Conservation (phyloP, 2,113 vertebrate genomes). For the Onychorhynchus coronatus region DNA sequence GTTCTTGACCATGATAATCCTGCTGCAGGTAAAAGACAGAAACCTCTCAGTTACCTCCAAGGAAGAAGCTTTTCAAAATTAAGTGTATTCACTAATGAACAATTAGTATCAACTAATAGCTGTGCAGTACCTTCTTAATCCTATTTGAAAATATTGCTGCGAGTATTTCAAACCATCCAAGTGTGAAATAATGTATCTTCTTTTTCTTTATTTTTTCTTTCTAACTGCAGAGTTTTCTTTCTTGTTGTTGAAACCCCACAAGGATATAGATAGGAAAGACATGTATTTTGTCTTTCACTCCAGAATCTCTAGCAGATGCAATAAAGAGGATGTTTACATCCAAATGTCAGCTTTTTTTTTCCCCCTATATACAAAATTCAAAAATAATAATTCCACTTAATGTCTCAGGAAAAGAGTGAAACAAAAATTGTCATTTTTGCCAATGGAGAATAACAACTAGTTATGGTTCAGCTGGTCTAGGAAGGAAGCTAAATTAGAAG, state of each 20-base stretch:
- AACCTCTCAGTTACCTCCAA: background rate
- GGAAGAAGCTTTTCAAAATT: background rate
- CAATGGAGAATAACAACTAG: background rate
- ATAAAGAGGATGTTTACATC: background rate
- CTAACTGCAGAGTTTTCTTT: background rate
- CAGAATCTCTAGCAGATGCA: background rate
- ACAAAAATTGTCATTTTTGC: background rate
- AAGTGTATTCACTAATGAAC: background rate
- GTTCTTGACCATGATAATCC: conserved; percentile 96
- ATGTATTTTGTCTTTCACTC: background rate
- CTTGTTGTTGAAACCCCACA: background rate
- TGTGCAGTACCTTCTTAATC: background rate
- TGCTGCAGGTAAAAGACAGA: conserved; percentile 85
- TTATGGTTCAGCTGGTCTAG: background rate
- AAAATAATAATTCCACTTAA: background rate
- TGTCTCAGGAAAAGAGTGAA: background rate
- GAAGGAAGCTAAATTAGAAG: background rate
- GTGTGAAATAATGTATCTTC: background rate
- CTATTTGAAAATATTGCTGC: background rate
- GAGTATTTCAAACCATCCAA: background rate
- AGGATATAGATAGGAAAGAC: background rate
- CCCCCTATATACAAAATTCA: background rate
- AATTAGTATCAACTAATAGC: background rate
- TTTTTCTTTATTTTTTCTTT: background rate
- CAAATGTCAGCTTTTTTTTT: background rate